These are phyloP conservation scores for Adoxophyes honmai DNA, from an alignment of 1,140 invertebrate species.

Conservation along the genomic window DNA sequence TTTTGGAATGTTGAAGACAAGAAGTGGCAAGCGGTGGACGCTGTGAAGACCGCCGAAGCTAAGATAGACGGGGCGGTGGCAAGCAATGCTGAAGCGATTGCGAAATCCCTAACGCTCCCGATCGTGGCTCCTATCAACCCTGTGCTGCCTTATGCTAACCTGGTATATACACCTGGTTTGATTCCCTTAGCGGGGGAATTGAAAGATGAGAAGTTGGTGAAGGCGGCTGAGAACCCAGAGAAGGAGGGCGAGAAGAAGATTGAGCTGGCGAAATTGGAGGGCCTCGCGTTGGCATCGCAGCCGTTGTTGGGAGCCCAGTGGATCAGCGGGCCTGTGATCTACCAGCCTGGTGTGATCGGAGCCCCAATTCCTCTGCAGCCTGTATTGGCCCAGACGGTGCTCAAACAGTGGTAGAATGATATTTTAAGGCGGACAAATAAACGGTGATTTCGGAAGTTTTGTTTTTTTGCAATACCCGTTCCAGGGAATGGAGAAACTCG, in stretches of 20 bases:
- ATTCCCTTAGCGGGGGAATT: slow-evolving; percentile 12
- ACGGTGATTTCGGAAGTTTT: not conserved
- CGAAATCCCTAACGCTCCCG: slow-evolving; percentile 17
- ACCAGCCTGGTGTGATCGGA: slow-evolving; percentile 25
- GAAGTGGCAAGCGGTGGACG: slow-evolving; percentile 49
- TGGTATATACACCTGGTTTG: slow-evolving; percentile 22
- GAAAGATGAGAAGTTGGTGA: slow-evolving; percentile 16
- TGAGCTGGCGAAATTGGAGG: slow-evolving; percentile 16
- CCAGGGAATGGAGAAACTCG: too few relatives aligned
- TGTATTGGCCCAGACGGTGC: slow-evolving; percentile 21
- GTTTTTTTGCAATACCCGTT: too few relatives aligned
- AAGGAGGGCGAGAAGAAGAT: too few relatives aligned
- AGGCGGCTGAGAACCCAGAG: slow-evolving; percentile 31
- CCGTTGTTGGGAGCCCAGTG: not conserved
- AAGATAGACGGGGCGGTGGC: slow-evolving; percentile 38
- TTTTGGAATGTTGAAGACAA: slow-evolving; percentile 49
- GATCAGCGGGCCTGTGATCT: not conserved
- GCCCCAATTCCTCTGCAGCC: slow-evolving; percentile 20
- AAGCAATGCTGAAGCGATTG: slow-evolving; percentile 26
- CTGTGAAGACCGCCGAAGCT: slow-evolving; percentile 40
- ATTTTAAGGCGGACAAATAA: slow-evolving; percentile 4
- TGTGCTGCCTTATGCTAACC: slow-evolving; percentile 14
- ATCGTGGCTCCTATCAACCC: slow-evolving; percentile 21
- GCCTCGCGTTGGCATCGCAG: not conserved
- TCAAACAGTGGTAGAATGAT: slow-evolving; percentile 29